Evolutionary conservation across 2,888 invertebrate genomes (phyloP).

Genomic region (Diadromus collaris): DNA sequence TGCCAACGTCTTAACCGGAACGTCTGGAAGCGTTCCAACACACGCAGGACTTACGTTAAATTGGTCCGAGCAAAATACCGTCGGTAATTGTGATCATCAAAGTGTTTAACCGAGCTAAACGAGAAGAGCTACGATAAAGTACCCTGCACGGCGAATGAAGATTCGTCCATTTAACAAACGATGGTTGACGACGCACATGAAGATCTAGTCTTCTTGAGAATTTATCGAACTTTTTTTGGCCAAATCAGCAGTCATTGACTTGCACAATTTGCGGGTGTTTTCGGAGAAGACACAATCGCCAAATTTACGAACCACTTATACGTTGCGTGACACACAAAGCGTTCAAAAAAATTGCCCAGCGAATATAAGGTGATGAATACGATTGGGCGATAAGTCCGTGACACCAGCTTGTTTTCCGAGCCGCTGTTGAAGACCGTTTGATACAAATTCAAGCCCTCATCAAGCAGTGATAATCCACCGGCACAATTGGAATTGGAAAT

Average conservation of each 20-base stretch:
- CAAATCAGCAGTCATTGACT: no score
- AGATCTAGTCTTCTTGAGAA: background rate
- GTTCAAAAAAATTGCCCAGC: background rate
- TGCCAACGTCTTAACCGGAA: conserved; percentile 8
- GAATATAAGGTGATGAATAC: background rate
- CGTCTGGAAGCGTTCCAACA: conserved; percentile 20
- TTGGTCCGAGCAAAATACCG: conserved; percentile 38
- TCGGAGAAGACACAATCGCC: no score
- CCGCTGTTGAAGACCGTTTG: background rate
- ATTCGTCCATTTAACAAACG: no score
- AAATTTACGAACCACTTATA: no score
- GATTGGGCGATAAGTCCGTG: background rate
- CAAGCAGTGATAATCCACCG: background rate
- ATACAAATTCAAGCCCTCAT: background rate
- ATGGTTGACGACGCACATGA: background rate
- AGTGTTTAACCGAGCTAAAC: conserved; percentile 1
- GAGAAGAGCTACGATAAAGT: conserved; percentile 5
- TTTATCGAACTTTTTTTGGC: no score
- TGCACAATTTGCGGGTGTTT: no score
- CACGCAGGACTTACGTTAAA: conserved; percentile 16
- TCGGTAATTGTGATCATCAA: conserved; percentile 27
- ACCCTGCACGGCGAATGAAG: background rate
- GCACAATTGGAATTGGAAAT: conserved; percentile 3
- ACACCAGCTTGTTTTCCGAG: background rate
- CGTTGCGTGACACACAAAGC: no score